Evolutionary conservation across 2,888 invertebrate species (phyloP).

Genomic region (Isotomurus palustris): DNA sequence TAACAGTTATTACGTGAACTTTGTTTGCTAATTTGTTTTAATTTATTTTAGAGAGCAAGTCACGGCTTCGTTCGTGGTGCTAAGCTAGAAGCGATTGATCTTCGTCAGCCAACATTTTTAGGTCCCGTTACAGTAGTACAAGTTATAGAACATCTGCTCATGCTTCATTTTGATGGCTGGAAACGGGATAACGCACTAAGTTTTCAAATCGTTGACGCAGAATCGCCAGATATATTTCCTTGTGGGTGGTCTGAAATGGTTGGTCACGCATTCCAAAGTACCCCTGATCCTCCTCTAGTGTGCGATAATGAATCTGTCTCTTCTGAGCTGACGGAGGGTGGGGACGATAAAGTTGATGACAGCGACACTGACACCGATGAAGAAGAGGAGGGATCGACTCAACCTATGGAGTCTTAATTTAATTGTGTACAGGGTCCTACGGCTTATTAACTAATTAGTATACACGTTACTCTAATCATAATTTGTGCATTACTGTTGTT

Average conservation of each 20-base stretch:
- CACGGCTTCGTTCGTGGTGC: slow-evolving; percentile 23
- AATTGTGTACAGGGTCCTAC: too few relatives aligned
- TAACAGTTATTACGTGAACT: too few relatives aligned
- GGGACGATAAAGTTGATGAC: too few relatives aligned
- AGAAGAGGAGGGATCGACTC: too few relatives aligned
- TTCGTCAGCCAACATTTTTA: slow-evolving; percentile 17
- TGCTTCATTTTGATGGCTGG: slow-evolving; percentile 37
- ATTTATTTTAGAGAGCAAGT: slow-evolving; percentile 6
- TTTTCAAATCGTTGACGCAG: slow-evolving; percentile 25
- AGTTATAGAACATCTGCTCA: slow-evolving; percentile 25
- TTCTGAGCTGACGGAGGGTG: too few relatives aligned
- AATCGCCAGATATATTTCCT: slow-evolving; percentile 34
- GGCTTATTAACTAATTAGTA: too few relatives aligned
- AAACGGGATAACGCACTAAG: not conserved
- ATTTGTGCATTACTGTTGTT: too few relatives aligned
- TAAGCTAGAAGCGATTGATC: slow-evolving; percentile 36
- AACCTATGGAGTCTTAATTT: too few relatives aligned
- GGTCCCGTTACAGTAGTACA: slow-evolving; percentile 31
- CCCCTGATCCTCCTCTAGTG: slow-evolving; percentile 5
- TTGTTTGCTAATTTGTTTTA: not conserved
- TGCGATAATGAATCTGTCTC: too few relatives aligned
- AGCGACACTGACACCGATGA: too few relatives aligned
- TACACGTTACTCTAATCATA: too few relatives aligned
- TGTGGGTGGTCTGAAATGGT: slow-evolving; percentile 34
- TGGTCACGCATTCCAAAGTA: slow-evolving; percentile 24